A percentile compares a stretch with the other conserved stretches of the same genome.
phyloP scores from a whole-genome alignment of 2,113 vertebrate genomes.

The Danionella cerebrum region DNA sequence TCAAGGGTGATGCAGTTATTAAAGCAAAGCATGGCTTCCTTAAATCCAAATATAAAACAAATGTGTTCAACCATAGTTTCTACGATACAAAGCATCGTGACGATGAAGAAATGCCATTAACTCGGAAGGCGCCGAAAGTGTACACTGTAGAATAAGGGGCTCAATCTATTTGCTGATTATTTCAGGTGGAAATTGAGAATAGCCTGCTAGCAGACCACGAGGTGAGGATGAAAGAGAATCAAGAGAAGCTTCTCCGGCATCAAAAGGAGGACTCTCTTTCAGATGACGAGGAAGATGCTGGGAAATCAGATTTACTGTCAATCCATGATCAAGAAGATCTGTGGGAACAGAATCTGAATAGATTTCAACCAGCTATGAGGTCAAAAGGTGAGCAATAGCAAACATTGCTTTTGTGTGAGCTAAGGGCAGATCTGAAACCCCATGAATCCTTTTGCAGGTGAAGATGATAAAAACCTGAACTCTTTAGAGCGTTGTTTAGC shows the following conservation, averaged over 20 bases:
- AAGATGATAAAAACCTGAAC: constrained; percentile 60
- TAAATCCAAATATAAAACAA: too few relatives aligned
- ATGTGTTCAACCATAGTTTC: too few relatives aligned
- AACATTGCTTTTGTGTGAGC: background rate
- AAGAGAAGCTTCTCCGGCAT: constrained; percentile 61
- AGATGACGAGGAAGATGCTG: constrained; percentile 64
- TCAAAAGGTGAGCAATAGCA: constrained; percentile 61
- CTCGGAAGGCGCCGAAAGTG: too few relatives aligned
- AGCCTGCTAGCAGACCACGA: constrained; percentile 86
- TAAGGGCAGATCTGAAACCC: background rate
- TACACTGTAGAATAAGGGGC: too few relatives aligned
- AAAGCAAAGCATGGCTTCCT: too few relatives aligned
- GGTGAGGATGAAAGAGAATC: constrained; percentile 72
- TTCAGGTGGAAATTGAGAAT: constrained; percentile 81
- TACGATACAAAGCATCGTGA: too few relatives aligned
- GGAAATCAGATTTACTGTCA: constrained; percentile 57
- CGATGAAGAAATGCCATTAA: too few relatives aligned
- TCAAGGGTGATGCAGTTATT: too few relatives aligned
- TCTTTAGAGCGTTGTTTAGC: constrained; percentile 74
- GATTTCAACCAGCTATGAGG: constrained; percentile 61
- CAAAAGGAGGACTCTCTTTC: constrained; percentile 63
- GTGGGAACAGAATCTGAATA: constrained; percentile 83
- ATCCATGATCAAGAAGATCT: constrained; percentile 81
- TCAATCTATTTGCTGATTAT: background rate
- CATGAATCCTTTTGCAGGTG: constrained; percentile 54